These are phyloP conservation scores for Syngnathus typhle DNA, from an alignment of 2,113 vertebrate species.

Conservation along the genomic window DNA sequence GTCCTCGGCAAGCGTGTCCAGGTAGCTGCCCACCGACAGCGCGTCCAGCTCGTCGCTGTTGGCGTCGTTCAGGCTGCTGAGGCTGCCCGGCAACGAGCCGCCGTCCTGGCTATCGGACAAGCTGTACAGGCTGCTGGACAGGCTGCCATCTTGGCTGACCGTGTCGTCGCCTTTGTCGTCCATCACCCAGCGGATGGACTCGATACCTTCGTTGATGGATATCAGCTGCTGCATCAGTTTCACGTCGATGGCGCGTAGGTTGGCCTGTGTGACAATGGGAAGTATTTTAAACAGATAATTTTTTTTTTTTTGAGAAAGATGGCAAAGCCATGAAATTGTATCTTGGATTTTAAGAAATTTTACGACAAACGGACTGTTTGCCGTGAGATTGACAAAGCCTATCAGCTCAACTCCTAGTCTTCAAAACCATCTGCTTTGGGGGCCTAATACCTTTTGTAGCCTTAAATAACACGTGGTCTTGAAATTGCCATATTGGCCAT, in stretches of 20 bases:
- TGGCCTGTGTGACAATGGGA: slow-evolving; percentile 64
- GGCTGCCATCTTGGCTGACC: slow-evolving; percentile 84
- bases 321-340: neutral
- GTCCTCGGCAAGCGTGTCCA: slow-evolving; percentile 91
- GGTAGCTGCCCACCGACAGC: slow-evolving; percentile 90
- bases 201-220: slow-evolving; percentile 93
- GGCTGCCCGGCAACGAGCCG: slow-evolving; percentile 78
- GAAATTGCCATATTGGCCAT: neutral
- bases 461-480: neutral
- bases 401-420: neutral
- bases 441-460: slow-evolving; percentile 43
- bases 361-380: neutral
- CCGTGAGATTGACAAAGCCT: slow-evolving; percentile 7
- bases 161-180: slow-evolving; percentile 82
- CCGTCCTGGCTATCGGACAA: slow-evolving; percentile 85
- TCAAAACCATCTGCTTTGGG: slow-evolving; percentile 53
- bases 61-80: slow-evolving; percentile 79
- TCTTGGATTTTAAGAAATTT: neutral
- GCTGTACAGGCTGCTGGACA: slow-evolving; percentile 88
- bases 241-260: slow-evolving; percentile 86
- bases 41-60: slow-evolving; percentile 83
- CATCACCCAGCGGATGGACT: slow-evolving; percentile 92
- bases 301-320: too few relatives aligned
- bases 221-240: slow-evolving; percentile 92
- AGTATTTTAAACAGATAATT: neutral